Conservation (phyloP, 2,113 vertebrate species). For the Siphamia tubifer region DNA sequence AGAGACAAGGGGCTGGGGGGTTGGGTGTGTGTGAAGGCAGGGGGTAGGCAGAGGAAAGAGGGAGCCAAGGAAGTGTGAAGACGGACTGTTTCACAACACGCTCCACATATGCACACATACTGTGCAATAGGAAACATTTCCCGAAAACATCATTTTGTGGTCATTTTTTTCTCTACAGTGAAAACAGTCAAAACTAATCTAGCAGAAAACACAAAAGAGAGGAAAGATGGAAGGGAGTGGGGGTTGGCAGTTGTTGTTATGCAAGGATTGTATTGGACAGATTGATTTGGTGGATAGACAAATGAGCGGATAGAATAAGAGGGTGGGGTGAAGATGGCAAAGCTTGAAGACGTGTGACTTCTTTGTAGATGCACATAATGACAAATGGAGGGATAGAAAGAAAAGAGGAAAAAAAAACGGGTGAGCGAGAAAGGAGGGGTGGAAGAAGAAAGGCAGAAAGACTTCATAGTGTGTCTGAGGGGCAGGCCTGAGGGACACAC, state of each 20-base stretch:
- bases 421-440: background rate
- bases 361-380: conserved; percentile 11
- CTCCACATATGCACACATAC: background rate
- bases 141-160: conserved; percentile 14
- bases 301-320: conserved; percentile 36
- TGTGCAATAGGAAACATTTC: conserved; percentile 7
- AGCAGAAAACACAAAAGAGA: conserved; percentile 9
- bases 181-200: conserved; percentile 33
- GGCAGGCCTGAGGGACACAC: conserved; percentile 62
- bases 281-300: conserved; percentile 45
- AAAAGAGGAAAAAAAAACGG: conserved; percentile 1
- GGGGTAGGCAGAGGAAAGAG: conserved; percentile 19
- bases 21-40: conserved; percentile 26
- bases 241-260: conserved; percentile 24
- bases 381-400: conserved; percentile 20
- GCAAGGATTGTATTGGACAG: conserved; percentile 34
- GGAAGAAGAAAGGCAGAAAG: conserved; percentile 53
- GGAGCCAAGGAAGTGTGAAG: conserved; percentile 2
- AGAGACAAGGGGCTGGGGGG: conserved; percentile 42
- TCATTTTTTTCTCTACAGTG: background rate
- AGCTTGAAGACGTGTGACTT: conserved; percentile 23
- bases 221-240: background rate
- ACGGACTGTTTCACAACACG: conserved; percentile 26
- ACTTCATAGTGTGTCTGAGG: conserved; percentile 69
- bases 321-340: conserved; percentile 37